A percentile compares a stretch with the other conserved stretches of the same genome.
Evolutionary conservation across 2,113 vertebrate species (phyloP).

Genomic region (Siniperca chuatsi): DNA sequence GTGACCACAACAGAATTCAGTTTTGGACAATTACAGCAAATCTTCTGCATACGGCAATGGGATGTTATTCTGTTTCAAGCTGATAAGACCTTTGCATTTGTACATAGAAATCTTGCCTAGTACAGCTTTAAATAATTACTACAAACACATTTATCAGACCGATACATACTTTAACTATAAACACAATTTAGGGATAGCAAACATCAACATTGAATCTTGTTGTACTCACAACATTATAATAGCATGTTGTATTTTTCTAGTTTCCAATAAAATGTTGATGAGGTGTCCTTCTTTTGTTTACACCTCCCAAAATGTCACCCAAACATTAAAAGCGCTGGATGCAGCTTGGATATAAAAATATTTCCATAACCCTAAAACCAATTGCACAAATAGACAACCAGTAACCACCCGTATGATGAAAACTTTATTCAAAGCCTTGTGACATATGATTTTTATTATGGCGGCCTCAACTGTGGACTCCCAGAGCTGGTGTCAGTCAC

Average conservation of each 20-base stretch:
- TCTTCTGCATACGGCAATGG: neutral
- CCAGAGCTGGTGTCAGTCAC: conserved; percentile 64
- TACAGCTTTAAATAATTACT: conserved; percentile 3
- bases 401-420: conserved; percentile 34
- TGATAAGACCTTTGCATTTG: neutral
- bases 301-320: conserved; percentile 27
- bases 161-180: neutral
- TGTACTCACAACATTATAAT: neutral
- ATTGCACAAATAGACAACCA: conserved; percentile 33
- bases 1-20: neutral
- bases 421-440: conserved; percentile 25
- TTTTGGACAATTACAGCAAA: neutral
- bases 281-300: conserved; percentile 32
- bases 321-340: neutral
- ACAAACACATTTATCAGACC: conserved; percentile 5
- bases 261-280: conserved; percentile 16
- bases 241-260: neutral
- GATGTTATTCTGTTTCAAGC: neutral
- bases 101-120: neutral
- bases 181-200: neutral
- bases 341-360: neutral
- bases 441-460: conserved; percentile 60
- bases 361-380: conserved; percentile 26
- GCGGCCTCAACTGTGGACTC: conserved; percentile 35
- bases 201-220: neutral